Evolutionary conservation across 1,140 invertebrate genomes (phyloP), one percentile per base, ranked within the genome.

Genomic region (Lepidotrigona ventralis): DNA sequence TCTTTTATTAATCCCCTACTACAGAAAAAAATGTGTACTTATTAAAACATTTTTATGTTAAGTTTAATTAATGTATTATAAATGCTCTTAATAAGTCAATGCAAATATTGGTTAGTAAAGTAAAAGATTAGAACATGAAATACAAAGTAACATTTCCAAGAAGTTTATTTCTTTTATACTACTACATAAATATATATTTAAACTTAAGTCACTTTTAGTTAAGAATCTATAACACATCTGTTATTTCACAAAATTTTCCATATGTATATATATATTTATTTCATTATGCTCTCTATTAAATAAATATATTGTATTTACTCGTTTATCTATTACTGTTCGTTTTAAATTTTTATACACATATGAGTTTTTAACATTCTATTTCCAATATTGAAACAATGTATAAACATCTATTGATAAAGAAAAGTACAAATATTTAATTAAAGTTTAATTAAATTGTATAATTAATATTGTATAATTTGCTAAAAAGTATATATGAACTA

Each of bases 161-260:
- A 71, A 80, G 63, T 87, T 88, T 88, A 79, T 81, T 85, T 80
- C 2, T 53, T 15, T 73, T 71, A 51, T 73, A 63, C 39, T 46
- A 54, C 84, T 86, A 89, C 84, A 88, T 79, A 89, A 88, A 88
- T 86, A 88, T 88, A 88, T 86, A 69, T 85, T 88, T 81, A 83
- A 85, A 88, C 53, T 86, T 82, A 84, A 82, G 60, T 86, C 56
- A 86, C 39, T 46, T 80, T 78, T 26, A 77, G n/a, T 88, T 80
- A 73, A 83, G 66, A 85, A 81, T 84, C 58, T 82, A 83, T 86
- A 86, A 88, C 33, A 89, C 69, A 79, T 80, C 33, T 82, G 33
- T 71, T 84, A 78, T 64, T 68, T 84, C 63, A 74, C n/a, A 83
- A 68, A 81, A 81, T 73, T 9, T 87, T 79, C 21, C 53, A 86